Base-by-base conservation (phyloP, 2,888 invertebrate species). In the Entomobrya multifasciata region DNA sequence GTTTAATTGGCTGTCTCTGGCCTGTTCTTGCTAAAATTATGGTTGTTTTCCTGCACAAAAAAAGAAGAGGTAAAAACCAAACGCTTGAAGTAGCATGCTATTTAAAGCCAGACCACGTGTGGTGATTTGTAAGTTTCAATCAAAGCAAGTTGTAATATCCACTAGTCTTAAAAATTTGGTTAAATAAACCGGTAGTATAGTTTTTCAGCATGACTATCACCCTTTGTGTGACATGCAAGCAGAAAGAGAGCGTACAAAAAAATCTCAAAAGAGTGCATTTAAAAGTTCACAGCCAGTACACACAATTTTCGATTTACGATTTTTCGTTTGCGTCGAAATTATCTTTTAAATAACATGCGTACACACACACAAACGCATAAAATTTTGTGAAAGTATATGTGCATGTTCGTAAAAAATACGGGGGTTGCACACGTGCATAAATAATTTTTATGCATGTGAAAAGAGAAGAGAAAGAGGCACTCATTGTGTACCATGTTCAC, bases 401-500 rank as follows among this genome's bases (percentile, higher is more conserved):
- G 17, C 17, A n/a, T 20, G 20, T 55, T n/a, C n/a, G n/a, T n/a
- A 2, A 55, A 47, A n/a, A 15, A 47, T 2, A n/a, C 47, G n/a
- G 47, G 10, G 13, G n/a, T 44, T 11, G 70, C 44, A 47, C 47
- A 70, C 44, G 44, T 70, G 47, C 47, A 70, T 20, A 47, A 44
- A 70, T 70, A 70, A 70, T 70, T 70, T 67, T 70, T 70, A 70
- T 25, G 22, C 41, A 47, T 70, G 47, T 47, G 15, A 70, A 44
- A 62, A n/a, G n/a, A n/a, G n/a, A 65, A 41, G 41, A 36, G 17
- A 22, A 65, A 36, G 10, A 15, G 20, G n/a, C 10, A n/a, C 15
- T 65, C 36, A 65, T 70, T 13, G 44, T 70, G 47, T 1, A 22
- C 25, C 8, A 30, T 36, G 36, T 36, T 47, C 70, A 47, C 22